Conservation (phyloP, 2,113 vertebrate genomes). For the Stigmatopora nigra region DNA sequence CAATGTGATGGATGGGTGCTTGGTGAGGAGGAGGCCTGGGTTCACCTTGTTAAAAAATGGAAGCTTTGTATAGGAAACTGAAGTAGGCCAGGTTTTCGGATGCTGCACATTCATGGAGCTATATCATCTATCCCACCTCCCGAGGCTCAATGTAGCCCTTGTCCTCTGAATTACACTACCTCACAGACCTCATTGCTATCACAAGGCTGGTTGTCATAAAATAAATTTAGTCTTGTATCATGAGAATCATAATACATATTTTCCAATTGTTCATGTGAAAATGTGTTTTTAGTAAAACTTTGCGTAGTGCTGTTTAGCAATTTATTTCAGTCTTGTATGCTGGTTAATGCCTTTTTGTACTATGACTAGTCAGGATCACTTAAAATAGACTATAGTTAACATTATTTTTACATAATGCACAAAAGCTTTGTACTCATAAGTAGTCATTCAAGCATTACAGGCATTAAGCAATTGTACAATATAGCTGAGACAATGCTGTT, state of each 20-base stretch:
- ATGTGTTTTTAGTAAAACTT: too few species aligned
- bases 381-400: neutral
- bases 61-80: slow-evolving; percentile 60
- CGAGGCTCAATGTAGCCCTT: slow-evolving; percentile 47
- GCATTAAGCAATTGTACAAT: too few species aligned
- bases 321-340: neutral
- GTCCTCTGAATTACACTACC: slow-evolving; percentile 33
- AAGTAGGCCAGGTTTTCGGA: slow-evolving; percentile 44
- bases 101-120: slow-evolving; percentile 44
- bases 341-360: neutral
- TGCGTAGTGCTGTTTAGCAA: neutral
- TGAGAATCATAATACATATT: too few species aligned
- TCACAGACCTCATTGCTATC: slow-evolving; percentile 22
- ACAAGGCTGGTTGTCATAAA: slow-evolving; percentile 25
- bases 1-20: slow-evolving; percentile 33
- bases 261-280: too few species aligned
- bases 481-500: too few species aligned
- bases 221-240: slow-evolving; percentile 1
- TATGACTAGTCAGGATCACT: too few species aligned
- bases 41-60: slow-evolving; percentile 40
- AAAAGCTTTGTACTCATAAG: neutral
- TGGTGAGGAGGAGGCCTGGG: slow-evolving; percentile 32
- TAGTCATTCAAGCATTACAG: too few species aligned
- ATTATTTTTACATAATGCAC: neutral
- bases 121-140: slow-evolving; percentile 51